Percentiles rank a stretch among this genome's conserved stretches.
phyloP scores from a whole-genome alignment of 1,140 invertebrate species.

The Rhagoletis pomonella region DNA sequence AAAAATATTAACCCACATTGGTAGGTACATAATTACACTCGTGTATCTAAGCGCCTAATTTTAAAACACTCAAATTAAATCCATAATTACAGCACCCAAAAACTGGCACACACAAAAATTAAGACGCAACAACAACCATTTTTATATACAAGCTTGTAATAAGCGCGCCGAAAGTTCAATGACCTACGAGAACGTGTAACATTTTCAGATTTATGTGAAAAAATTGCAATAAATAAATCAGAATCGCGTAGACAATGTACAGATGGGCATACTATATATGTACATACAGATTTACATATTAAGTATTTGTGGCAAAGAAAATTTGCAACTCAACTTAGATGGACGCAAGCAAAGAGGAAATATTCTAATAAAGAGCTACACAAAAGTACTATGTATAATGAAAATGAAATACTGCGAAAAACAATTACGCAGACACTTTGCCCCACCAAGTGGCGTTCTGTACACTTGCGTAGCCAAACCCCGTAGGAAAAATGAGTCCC shows the following conservation, averaged over 20 bases:
- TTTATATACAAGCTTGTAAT: not conserved
- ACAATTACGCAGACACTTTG: not conserved
- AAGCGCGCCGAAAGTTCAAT: constrained; percentile 5
- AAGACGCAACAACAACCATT: not conserved
- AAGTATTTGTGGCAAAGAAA: constrained; percentile 17
- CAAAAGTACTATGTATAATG: not conserved
- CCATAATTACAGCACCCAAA: constrained; percentile 25
- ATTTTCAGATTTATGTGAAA: not conserved
- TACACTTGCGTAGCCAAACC: not conserved
- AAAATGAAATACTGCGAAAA: not conserved
- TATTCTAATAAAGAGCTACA: not conserved
- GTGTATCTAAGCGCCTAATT: not conserved
- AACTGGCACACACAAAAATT: not conserved
- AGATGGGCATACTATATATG: no score
- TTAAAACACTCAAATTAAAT: constrained; percentile 21
- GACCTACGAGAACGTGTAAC: not conserved
- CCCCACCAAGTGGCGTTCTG: not conserved
- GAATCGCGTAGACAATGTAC: not conserved
- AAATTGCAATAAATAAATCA: constrained; percentile 12
- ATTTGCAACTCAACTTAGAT: not conserved
- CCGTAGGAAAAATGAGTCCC: not conserved
- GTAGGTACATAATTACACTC: no score
- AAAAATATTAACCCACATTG: no score
- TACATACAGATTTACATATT: no score
- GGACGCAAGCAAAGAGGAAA: not conserved